Conservation (phyloP, 2,113 vertebrate species). For the Saccopteryx leptura region DNA sequence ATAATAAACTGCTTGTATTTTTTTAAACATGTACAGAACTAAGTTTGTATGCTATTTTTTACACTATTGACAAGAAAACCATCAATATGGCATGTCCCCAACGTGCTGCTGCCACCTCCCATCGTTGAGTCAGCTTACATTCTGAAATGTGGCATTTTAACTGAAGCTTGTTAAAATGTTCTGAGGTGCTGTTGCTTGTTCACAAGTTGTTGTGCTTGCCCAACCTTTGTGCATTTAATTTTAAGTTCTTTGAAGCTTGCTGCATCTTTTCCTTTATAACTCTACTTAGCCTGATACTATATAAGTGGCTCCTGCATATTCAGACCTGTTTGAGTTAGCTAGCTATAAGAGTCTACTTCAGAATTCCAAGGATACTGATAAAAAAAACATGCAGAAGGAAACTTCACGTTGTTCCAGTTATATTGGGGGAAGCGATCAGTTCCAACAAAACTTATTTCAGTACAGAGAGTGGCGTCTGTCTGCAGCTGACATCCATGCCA, state of each 20-base stretch:
- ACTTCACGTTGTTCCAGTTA: slow-evolving; percentile 57
- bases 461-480: not conserved
- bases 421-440: rapidly evolving
- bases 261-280: not conserved
- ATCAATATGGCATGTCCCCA: rapidly evolving
- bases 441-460: slow-evolving; percentile 33
- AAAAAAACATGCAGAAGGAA: slow-evolving; percentile 50
- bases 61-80: not conserved
- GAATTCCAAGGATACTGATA: not conserved
- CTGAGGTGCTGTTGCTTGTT: not conserved
- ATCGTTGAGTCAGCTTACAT: rapidly evolving
- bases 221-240: not conserved
- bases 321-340: not conserved
- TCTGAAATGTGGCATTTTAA: not conserved
- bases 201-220: not conserved
- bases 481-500: slow-evolving; percentile 65
- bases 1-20: not conserved
- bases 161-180: no score
- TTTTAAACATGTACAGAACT: not conserved
- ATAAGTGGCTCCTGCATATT: not conserved
- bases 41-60: not conserved
- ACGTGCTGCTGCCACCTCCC: rapidly evolving
- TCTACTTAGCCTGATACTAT: not conserved
- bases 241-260: not conserved
- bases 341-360: not conserved